Conservation (phyloP, 2,888 invertebrate genomes). For the Adelognathus sp. region DNA sequence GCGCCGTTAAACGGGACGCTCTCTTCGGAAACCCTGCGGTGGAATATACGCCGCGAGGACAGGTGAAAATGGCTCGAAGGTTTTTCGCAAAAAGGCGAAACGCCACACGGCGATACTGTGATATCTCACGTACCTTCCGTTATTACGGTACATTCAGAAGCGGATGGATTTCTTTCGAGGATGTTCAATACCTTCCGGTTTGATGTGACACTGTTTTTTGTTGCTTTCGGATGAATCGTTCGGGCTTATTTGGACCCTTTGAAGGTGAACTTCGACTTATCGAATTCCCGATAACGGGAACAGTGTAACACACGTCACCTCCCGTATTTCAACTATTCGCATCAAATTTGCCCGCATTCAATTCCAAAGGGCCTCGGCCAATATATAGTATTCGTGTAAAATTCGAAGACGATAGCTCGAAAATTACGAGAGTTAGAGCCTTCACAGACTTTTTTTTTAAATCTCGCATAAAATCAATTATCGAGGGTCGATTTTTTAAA, state of each 20-base stretch:
- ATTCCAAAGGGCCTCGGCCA: no score
- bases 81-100: neutral
- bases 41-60: constrained; percentile 11
- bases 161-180: neutral
- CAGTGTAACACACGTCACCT: no score
- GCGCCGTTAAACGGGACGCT: constrained; percentile 49
- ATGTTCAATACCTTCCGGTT: neutral
- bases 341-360: no score
- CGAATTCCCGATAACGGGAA: neutral
- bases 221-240: neutral
- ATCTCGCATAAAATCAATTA: no score
- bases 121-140: neutral
- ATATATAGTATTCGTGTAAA: no score
- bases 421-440: no score
- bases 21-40: constrained; percentile 21
- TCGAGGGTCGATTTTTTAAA: no score
- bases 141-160: neutral
- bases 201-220: neutral
- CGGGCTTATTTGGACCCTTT: neutral
- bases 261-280: neutral
- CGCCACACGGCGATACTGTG: neutral
- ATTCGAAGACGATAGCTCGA: no score
- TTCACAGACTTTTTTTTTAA: no score
- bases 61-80: constrained; percentile 16
- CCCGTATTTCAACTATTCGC: no score